Percentiles rank a stretch among this genome's conserved stretches.
These are phyloP conservation scores for Labeo catla DNA, from an alignment of 2,113 vertebrate species.

Conservation along the genomic window DNA sequence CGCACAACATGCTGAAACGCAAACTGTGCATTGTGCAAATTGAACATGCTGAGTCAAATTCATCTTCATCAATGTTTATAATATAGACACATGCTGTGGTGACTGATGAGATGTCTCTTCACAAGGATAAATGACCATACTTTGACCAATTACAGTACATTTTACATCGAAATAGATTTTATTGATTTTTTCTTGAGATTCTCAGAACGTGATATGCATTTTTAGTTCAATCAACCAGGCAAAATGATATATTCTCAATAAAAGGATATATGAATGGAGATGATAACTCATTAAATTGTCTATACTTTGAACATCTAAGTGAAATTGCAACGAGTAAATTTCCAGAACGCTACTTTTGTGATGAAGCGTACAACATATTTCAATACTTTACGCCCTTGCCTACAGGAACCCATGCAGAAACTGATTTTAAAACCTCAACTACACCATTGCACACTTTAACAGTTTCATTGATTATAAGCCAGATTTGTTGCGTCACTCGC, in stretches of 20 bases:
- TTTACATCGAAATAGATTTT: neutral
- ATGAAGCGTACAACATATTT: neutral
- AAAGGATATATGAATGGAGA: neutral
- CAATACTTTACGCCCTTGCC: neutral
- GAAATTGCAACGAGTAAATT: neutral
- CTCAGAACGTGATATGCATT: neutral
- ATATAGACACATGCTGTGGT: neutral
- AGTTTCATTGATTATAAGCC: slow-evolving; percentile 25
- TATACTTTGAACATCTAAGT: neutral
- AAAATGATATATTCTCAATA: neutral
- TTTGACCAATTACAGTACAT: neutral
- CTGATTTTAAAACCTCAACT: neutral
- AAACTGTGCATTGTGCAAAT: neutral
- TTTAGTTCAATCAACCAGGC: neutral
- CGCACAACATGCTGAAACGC: neutral
- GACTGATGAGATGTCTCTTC: neutral
- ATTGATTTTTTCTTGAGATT: neutral
- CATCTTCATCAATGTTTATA: neutral
- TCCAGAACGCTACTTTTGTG: neutral
- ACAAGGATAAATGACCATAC: neutral
- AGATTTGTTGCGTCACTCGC: neutral
- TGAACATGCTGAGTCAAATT: neutral
- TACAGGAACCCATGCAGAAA: neutral
- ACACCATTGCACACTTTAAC: neutral
- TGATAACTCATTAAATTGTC: neutral